Base-by-base conservation (phyloP, 2,888 invertebrate species). In the Stenodera caucasica region DNA sequence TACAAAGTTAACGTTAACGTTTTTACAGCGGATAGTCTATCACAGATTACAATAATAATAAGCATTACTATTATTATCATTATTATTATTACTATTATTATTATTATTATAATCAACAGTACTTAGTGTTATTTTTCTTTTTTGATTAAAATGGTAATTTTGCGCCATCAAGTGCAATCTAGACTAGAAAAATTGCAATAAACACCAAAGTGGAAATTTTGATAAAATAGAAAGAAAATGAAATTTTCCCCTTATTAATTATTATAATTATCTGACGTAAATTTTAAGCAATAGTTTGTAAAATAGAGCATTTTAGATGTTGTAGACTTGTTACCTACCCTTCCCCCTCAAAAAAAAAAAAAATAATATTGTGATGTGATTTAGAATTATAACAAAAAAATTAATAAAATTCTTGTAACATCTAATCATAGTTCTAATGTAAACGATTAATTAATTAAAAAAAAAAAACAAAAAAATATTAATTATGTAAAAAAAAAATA, bases 321-420 rank as follows among this genome's bases (percentile, higher is more conserved):
- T 15, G 61, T 61, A 61, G 61, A 51, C 52, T 58, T 64, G 57
- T 62, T 65, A 65, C 64, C 61, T 49, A 60, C 9, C 40, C 40
- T 5, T 26, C 26, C 5, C 5, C 26, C 26, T 2, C 26, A 26
- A 2, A 26, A 26, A 26, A 26, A 26, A 26, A 37, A 40, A 40
- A 40, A 55, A 67, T 67, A 72, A 73, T 74, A 73, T 74, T 77
- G 78, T 78, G 77, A 77, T 78, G 78, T 78, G 75, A 76, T 77
- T 71, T 70, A 75, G 73, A 74, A 74, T 74, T 72, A 72, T 69
- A 68, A 40, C 18, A 40, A 40, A 40, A 40, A 40, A 40, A 40
- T 4, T 4, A 2, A 26, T 4, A 26, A 26, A 26, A 26, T 26
- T 26, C 5, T 5, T 26, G 26, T 26, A 26, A 26, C 26, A 26